Percentiles rank a stretch among this genome's conserved stretches.
Conservation (phyloP, 2,113 vertebrate species). For the Xiphophorus couchianus region DNA sequence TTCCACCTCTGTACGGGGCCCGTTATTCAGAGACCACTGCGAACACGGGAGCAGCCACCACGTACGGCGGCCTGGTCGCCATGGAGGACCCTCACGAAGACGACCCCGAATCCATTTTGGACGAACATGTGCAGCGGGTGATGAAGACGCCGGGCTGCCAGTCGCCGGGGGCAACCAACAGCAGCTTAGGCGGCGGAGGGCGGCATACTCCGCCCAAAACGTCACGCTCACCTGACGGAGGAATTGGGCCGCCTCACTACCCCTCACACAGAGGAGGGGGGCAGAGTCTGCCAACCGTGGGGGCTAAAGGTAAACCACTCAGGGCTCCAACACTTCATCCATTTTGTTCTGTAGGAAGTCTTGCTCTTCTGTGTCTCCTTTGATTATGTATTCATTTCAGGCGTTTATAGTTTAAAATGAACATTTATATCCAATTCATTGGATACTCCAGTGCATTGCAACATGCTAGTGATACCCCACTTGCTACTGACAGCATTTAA, state of each 20-base stretch:
- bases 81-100: slow-evolving; percentile 88
- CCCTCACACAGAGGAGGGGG: slow-evolving; percentile 70
- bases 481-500: no score
- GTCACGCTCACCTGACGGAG: slow-evolving; percentile 87
- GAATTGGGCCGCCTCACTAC: slow-evolving; percentile 68
- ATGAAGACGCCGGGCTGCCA: slow-evolving; percentile 94
- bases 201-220: slow-evolving; percentile 86
- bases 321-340: background rate
- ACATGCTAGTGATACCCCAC: no score
- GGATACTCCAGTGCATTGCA: no score
- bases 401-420: no score
- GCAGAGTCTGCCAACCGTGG: slow-evolving; percentile 63
- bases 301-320: slow-evolving; percentile 66
- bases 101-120: slow-evolving; percentile 91
- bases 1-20: slow-evolving; percentile 84
- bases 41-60: slow-evolving; percentile 59
- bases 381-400: no score
- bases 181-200: slow-evolving; percentile 76
- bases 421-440: no score
- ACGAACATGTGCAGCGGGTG: slow-evolving; percentile 92
- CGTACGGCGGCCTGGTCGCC: slow-evolving; percentile 81
- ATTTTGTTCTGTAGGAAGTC: background rate
- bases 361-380: no score
- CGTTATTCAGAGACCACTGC: slow-evolving; percentile 87
- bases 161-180: slow-evolving; percentile 85